Evolutionary conservation across 2,888 invertebrate species (phyloP), one percentile per base, ranked within the genome.

Genomic region (Acronicta alni): DNA sequence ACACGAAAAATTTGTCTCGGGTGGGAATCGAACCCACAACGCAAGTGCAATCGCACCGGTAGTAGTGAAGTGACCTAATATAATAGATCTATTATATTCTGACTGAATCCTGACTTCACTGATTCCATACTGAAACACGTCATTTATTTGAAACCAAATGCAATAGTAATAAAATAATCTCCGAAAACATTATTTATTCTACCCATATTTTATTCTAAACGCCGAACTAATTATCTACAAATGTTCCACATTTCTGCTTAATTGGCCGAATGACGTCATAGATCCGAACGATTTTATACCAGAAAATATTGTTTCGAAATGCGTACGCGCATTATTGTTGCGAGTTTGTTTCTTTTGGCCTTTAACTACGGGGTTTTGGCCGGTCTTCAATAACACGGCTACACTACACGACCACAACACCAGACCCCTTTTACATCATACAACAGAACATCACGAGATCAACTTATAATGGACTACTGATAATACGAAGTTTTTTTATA

Each of bases 301-400:
- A 67, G 53, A 72, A 72, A 70, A 70, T 67, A 70, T 57, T 64
- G 67, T 70, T 75, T 64, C 57, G 63, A 68, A 69, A 59, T 64
- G 52, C 57, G 71, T 54, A 20, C 43, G 62, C 60, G 56, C 54
- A 59, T 64, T 56, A 75, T 69, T 67, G 73, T 64, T 69, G 51
- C 48, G 53, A 56, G 66, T 62, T 82, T 86, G 82, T 87, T 83
- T 80, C 81, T 82, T 72, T 84, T 83, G 85, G 85, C 85, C 77
- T 76, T 72, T 73, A 73, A 61, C 67, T 73, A 74, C 55, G 32
- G 15, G 64, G 69, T 80, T 65, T 86, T 87, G 87, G 87, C 87
- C 65, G n/a, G 69, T 59, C 42, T 85, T 87, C 87, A 87, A 87
- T 85, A 82, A 81, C 86, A 68, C 72, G 53, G 30, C 45, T 53